Conservation (phyloP, 92 coral and sea anemone genomes). For the Virgularia gustaviana region DNA sequence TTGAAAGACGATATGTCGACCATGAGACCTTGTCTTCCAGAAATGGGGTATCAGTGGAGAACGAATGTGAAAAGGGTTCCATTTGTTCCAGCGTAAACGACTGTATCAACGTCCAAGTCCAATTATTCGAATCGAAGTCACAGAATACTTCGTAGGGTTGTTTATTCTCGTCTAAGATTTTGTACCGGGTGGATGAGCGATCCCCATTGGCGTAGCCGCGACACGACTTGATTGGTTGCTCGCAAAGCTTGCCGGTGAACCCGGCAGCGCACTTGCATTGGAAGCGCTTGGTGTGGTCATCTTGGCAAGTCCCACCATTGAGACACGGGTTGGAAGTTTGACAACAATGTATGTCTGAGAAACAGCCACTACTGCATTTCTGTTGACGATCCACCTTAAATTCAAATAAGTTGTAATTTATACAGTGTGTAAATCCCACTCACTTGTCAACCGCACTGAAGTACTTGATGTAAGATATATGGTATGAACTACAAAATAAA, state of each 20-base stretch:
- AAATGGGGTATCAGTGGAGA: background rate
- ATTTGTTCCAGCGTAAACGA: background rate
- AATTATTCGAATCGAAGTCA: background rate
- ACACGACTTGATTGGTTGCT: conserved; percentile 2
- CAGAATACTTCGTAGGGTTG: background rate
- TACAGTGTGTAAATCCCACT: too few species aligned
- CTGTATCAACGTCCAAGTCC: conserved; percentile 2
- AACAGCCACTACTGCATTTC: too few species aligned
- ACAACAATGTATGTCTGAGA: too few species aligned
- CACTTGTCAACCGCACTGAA: too few species aligned
- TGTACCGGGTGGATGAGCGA: background rate
- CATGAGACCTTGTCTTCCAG: background rate
- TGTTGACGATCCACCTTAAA: too few species aligned
- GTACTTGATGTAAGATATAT: too few species aligned
- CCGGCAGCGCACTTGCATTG: background rate
- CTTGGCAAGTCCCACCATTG: too few species aligned
- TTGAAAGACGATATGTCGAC: conserved; percentile 3
- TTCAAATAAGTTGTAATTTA: too few species aligned
- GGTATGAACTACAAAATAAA: too few species aligned
- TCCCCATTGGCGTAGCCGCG: background rate
- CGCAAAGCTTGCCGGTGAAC: background rate
- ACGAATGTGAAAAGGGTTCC: background rate
- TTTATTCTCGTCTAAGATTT: background rate
- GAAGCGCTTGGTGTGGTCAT: too few species aligned
- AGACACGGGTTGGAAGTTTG: too few species aligned